phyloP scores from a whole-genome alignment of 2,113 vertebrate species.

The Xyrauchen texanus region DNA sequence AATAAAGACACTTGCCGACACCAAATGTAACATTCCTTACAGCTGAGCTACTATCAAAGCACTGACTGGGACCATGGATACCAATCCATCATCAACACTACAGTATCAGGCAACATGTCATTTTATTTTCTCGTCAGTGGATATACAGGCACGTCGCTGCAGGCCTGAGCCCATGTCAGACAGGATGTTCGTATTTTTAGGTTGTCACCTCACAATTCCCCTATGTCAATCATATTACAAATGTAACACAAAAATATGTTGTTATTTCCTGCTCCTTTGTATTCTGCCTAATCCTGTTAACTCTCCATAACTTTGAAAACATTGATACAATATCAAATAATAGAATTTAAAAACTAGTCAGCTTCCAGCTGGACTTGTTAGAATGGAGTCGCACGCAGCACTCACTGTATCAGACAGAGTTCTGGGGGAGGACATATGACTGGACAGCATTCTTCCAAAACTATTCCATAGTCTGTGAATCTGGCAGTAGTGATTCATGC shows the following conservation, averaged over 20 bases:
- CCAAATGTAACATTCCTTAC: conserved; percentile 30
- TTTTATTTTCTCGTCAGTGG: conserved; percentile 56
- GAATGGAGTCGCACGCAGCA: not conserved
- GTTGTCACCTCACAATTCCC: conserved; percentile 59
- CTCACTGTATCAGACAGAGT: conserved; percentile 16
- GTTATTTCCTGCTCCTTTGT: conserved; percentile 31
- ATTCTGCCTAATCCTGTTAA: conserved; percentile 30
- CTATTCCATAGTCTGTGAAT: conserved; percentile 42
- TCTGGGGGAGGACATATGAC: not conserved
- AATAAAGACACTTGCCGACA: conserved; percentile 36
- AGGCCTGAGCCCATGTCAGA: conserved; percentile 63
- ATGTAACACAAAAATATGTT: conserved; percentile 22
- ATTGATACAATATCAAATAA: not conserved
- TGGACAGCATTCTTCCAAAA: conserved; percentile 39
- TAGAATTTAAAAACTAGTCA: conserved; percentile 59
- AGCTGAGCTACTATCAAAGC: conserved; percentile 28
- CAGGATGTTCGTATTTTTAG: conserved; percentile 66
- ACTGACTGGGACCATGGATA: conserved; percentile 23
- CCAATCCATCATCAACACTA: conserved; percentile 34
- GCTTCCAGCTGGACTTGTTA: conserved; percentile 49
- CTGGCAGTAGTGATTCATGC: conserved; percentile 59
- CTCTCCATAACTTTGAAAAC: conserved; percentile 28
- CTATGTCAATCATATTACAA: conserved; percentile 53
- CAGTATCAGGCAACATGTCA: conserved; percentile 39
- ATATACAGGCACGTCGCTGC: conserved; percentile 65